Evolutionary conservation across 2,113 vertebrate genomes (phyloP).

Genomic region (Leptocoma aspasia): DNA sequence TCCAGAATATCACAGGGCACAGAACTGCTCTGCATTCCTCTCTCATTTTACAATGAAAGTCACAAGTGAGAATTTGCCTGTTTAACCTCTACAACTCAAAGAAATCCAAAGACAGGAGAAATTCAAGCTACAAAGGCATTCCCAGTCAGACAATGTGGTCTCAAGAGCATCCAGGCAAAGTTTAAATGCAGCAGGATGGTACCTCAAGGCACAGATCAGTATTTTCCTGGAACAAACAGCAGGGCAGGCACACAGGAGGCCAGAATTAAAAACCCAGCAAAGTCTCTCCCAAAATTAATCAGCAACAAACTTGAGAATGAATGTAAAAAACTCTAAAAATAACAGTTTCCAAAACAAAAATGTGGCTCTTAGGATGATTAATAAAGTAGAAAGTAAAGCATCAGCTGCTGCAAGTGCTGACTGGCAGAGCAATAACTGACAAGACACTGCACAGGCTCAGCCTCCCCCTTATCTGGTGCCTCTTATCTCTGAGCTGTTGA

Average conservation of each 20-base stretch:
- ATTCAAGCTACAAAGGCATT: neutral
- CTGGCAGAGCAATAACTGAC: neutral
- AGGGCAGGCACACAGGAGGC: neutral
- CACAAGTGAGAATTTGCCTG: neutral
- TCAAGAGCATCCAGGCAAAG: constrained; percentile 11
- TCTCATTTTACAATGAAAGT: neutral
- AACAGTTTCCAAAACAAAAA: neutral
- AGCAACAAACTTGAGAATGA: neutral
- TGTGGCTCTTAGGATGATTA: neutral
- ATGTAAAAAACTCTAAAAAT: neutral
- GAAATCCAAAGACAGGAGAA: neutral
- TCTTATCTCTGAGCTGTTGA: neutral
- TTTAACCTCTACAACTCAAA: neutral
- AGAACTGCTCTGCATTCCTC: neutral
- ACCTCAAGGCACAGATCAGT: neutral
- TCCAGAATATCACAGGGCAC: neutral
- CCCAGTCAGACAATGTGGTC: neutral
- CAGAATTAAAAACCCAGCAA: neutral
- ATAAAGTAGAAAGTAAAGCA: neutral
- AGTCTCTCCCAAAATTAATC: neutral
- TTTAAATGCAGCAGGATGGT: neutral
- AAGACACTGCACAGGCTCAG: neutral
- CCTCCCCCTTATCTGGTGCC: neutral
- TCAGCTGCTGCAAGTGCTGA: neutral
- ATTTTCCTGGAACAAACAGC: constrained; percentile 18